Conservation (phyloP, 2,113 vertebrate genomes). For the Sminthopsis crassicaudata region DNA sequence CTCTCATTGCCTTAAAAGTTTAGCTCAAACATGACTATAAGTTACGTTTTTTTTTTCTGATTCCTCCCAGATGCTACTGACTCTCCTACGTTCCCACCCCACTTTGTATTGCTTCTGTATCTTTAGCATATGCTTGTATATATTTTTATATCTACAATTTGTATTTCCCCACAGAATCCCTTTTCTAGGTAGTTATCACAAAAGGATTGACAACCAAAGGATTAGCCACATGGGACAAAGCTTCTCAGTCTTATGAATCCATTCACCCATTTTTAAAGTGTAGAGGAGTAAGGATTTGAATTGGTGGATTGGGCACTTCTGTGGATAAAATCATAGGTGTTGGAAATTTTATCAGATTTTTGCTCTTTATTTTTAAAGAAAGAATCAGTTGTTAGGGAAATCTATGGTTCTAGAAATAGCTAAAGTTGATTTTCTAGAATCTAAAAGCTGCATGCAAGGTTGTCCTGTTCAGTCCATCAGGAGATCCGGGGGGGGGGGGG, state of each 20-base stretch:
- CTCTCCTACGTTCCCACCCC: not conserved
- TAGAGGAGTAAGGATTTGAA: not conserved
- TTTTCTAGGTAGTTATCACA: not conserved
- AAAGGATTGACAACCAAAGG: not conserved
- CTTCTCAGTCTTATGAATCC: not conserved
- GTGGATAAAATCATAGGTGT: not conserved
- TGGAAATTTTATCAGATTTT: not conserved
- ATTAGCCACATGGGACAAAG: not conserved
- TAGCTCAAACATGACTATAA: not conserved
- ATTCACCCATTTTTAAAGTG: not conserved
- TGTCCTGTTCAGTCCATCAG: not conserved
- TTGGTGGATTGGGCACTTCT: not conserved
- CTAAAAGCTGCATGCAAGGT: not conserved
- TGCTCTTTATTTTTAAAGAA: not conserved
- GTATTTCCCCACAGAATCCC: not conserved
- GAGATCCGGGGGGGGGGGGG: too few species aligned
- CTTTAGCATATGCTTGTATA: not conserved
- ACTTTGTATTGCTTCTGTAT: not conserved
- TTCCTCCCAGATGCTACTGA: not conserved
- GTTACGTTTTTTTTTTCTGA: not conserved
- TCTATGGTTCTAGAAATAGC: not conserved
- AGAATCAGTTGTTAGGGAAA: not conserved
- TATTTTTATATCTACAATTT: not conserved
- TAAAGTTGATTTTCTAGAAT: not conserved
- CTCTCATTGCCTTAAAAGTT: not conserved